Evolutionary conservation across 2,113 vertebrate genomes (phyloP).

Genomic region (Promerops cafer): DNA sequence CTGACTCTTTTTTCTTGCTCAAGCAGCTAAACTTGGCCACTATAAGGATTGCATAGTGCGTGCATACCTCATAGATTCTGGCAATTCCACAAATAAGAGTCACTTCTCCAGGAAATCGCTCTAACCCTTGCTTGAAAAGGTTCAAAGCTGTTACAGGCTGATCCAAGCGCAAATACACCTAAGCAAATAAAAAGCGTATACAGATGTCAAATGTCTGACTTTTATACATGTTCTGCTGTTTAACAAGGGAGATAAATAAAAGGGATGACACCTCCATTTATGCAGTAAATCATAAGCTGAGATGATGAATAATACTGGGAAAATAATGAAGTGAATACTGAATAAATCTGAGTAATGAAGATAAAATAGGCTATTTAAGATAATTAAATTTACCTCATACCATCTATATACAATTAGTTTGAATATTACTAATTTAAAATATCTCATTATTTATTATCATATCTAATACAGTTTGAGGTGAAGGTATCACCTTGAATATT

Average conservation of each 20-base stretch:
- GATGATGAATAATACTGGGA: background rate
- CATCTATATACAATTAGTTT: background rate
- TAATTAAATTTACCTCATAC: background rate
- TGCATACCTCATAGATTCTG: slow-evolving; percentile 86
- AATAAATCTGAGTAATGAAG: background rate
- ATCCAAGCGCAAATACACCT: slow-evolving; percentile 94
- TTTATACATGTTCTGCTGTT: background rate
- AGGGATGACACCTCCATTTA: background rate
- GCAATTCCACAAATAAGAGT: slow-evolving; percentile 91
- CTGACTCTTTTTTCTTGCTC: background rate
- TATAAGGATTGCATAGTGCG: background rate
- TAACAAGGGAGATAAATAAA: background rate
- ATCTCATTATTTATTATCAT: background rate
- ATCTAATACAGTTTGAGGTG: background rate
- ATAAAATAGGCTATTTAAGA: background rate
- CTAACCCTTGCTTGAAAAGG: slow-evolving; percentile 93
- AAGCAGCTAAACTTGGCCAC: background rate
- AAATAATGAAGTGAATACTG: background rate
- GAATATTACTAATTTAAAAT: background rate
- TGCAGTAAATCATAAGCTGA: background rate
- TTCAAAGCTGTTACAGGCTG: slow-evolving; percentile 91
- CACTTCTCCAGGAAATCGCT: slow-evolving; percentile 93
- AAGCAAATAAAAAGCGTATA: background rate
- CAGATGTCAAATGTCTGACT: background rate
- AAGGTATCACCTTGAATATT: background rate